Evolutionary conservation across 2,888 invertebrate species (phyloP), one percentile per base, ranked within the genome.

Genomic region (Agriopis aurantiaria): DNA sequence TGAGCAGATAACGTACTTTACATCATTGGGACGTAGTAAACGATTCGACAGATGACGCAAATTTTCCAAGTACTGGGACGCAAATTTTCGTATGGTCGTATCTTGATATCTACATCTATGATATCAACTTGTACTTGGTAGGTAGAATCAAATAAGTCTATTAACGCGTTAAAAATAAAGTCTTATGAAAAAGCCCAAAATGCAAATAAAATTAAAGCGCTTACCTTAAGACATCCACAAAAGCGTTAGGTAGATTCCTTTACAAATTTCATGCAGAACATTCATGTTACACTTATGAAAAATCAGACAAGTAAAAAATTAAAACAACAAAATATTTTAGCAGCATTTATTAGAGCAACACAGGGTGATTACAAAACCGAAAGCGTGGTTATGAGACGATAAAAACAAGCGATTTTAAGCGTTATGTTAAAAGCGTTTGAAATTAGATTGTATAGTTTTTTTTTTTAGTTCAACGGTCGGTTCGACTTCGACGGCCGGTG

Each of bases 311-410:
- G 3, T 8, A 43, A 43, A 43, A 40, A 55, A 40, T 11, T 33
- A 68, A 75, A 78, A 76, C 67, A 51, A 72, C 33, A 49, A 9
- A 58, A 79, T 82, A 52, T 78, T 82, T 84, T 63, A 69, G 79
- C 79, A 79, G 72, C 71, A 67, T 85, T 85, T 85, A 85, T 81
- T 85, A 78, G 59, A 80, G 79, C 83, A 79, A 84, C 82, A 81
- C 81, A 79, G 66, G 70, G 83, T 83, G 83, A 80, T 58, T 75
- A 77, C 70, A 81, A 77, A 79, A 80, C 77, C 79, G 75, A 68
- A 79, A 77, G 81, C 82, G 78, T 80, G 81, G 76, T 75, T 52
- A 59, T 49, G 55, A 59, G 73, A 78, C 74, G 73, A 74, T 74
- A 74, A 73, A 59, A 66, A 55, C 63, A 45, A 55, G 63, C 53